phyloP scores from a whole-genome alignment of 2,888 invertebrate species.

The Orgyia antiqua region DNA sequence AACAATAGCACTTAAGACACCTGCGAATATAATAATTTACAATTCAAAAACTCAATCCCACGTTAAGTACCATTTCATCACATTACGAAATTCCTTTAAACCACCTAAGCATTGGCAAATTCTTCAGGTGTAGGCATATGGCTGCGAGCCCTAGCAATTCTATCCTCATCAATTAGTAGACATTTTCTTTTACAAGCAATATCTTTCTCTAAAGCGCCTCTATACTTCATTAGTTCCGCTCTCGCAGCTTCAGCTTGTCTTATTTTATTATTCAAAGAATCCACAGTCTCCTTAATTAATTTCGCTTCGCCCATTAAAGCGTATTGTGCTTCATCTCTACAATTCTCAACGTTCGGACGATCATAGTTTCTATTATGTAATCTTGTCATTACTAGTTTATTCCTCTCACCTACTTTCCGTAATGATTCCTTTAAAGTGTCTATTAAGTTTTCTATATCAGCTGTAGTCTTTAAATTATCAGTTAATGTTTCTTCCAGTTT shows the following conservation, averaged over 20 bases:
- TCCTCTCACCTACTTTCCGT: conserved; percentile 83
- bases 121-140: conserved; percentile 84
- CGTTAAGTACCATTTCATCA: neutral
- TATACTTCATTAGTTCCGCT: conserved; percentile 76
- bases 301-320: conserved; percentile 85
- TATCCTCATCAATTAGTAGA: conserved; percentile 81
- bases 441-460: conserved; percentile 87
- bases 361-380: conserved; percentile 82
- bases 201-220: conserved; percentile 83
- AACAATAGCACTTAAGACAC: conserved; percentile 6
- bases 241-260: conserved; percentile 79
- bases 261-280: conserved; percentile 78
- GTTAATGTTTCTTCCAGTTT: conserved; percentile 83
- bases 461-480: conserved; percentile 85
- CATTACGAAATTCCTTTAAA: neutral
- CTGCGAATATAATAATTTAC: neutral
- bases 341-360: conserved; percentile 89
- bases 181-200: conserved; percentile 85
- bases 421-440: conserved; percentile 82
- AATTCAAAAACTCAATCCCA: neutral
- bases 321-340: conserved; percentile 88
- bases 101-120: conserved; percentile 51
- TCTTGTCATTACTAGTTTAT: conserved; percentile 91
- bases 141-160: conserved; percentile 79
- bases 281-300: conserved; percentile 66